phyloP scores from a whole-genome alignment of 2,113 vertebrate genomes.

The Cephalopholis sonnerati region DNA sequence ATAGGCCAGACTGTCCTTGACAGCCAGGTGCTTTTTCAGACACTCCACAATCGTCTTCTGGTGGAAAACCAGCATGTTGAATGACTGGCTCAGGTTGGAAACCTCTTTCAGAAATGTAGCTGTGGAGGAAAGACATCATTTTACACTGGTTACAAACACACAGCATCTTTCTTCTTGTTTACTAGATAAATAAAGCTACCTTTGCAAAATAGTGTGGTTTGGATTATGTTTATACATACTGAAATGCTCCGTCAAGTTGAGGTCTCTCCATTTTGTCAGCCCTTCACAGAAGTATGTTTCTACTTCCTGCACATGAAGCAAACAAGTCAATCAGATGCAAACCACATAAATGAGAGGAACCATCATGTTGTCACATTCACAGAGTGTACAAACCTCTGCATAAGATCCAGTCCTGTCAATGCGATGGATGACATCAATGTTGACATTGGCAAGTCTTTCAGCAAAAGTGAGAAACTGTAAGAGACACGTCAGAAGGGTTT shows the following conservation, averaged over 20 bases:
- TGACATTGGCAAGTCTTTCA: slow-evolving; percentile 94
- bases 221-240: slow-evolving; percentile 83
- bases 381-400: slow-evolving; percentile 87
- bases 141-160: background rate
- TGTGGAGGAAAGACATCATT: slow-evolving; percentile 62
- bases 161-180: background rate
- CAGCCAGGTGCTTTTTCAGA: slow-evolving; percentile 91
- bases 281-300: slow-evolving; percentile 97
- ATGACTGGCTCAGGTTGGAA: slow-evolving; percentile 92
- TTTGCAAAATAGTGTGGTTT: too few relatives aligned
- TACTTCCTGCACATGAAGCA: slow-evolving; percentile 86
- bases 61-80: slow-evolving; percentile 96
- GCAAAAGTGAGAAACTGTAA: slow-evolving; percentile 97
- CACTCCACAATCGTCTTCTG: slow-evolving; percentile 91
- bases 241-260: slow-evolving; percentile 95
- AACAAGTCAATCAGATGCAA: background rate
- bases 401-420: slow-evolving; percentile 94
- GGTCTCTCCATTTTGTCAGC: slow-evolving; percentile 95
- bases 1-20: slow-evolving; percentile 90
- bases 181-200: background rate
- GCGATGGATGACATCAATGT: slow-evolving; percentile 96
- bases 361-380: too few relatives aligned
- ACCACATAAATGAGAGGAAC: background rate
- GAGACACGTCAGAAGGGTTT: slow-evolving; percentile 6
- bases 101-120: slow-evolving; percentile 93